These are phyloP conservation scores for Dromas ardeola DNA, from an alignment of 2,113 vertebrate species.

Conservation along the genomic window DNA sequence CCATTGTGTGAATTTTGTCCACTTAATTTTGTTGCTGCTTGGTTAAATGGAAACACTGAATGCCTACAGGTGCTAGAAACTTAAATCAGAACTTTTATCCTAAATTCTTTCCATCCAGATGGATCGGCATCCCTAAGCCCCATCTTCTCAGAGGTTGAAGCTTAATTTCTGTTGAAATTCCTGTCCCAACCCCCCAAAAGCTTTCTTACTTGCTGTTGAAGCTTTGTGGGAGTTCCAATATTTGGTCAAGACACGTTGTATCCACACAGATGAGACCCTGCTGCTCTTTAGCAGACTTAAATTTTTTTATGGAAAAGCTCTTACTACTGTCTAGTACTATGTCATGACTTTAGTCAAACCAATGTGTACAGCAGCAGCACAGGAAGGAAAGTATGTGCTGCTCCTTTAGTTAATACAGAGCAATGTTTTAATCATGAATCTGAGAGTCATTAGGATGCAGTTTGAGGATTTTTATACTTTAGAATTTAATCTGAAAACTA, in stretches of 20 bases:
- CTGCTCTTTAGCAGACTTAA: neutral
- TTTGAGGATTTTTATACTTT: neutral
- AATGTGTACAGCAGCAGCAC: neutral
- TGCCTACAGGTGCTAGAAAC: neutral
- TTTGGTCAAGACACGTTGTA: neutral
- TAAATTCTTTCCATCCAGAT: neutral
- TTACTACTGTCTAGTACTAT: neutral
- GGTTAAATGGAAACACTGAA: neutral
- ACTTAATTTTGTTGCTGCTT: neutral
- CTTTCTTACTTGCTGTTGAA: neutral
- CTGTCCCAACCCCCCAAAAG: neutral
- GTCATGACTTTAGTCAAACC: neutral
- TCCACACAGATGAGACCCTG: neutral
- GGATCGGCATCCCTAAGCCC: neutral
- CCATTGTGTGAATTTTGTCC: neutral
- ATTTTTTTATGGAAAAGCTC: neutral
- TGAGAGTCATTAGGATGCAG: neutral
- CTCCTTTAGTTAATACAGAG: neutral
- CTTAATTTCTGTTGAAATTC: neutral
- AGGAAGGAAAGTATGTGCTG: neutral
- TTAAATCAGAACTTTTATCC: neutral
- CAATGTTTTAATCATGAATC: neutral
- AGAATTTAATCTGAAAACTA: conserved; percentile 8
- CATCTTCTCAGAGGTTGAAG: neutral
- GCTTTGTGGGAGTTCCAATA: neutral